Evolutionary conservation across 2,113 vertebrate species (phyloP).

Genomic region (Strix uralensis): DNA sequence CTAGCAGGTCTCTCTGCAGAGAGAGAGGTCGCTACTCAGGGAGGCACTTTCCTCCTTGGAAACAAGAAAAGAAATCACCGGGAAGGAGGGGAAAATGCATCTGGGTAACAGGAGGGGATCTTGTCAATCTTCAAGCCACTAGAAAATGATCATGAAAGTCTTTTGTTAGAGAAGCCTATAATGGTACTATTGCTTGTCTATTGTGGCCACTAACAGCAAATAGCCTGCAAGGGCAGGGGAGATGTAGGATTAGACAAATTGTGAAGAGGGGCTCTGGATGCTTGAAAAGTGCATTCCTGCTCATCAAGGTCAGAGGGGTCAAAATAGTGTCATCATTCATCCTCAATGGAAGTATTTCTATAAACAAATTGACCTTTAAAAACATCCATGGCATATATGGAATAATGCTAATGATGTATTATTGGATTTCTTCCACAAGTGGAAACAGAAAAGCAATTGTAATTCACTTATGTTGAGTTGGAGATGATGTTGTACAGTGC

Average conservation of each 20-base stretch:
- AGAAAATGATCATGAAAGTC: slow-evolving; percentile 76
- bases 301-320: slow-evolving; percentile 52
- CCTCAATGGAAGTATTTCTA: slow-evolving; percentile 23
- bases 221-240: slow-evolving; percentile 55
- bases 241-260: slow-evolving; percentile 66
- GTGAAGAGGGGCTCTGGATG: slow-evolving; percentile 54
- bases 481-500: not conserved
- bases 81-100: slow-evolving; percentile 73
- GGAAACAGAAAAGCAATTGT: slow-evolving; percentile 17
- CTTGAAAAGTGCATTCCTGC: slow-evolving; percentile 64
- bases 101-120: slow-evolving; percentile 78
- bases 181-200: slow-evolving; percentile 73
- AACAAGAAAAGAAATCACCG: slow-evolving; percentile 80
- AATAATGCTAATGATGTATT: slow-evolving; percentile 27
- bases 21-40: slow-evolving; percentile 73
- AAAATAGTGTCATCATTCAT: slow-evolving; percentile 63
- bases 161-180: slow-evolving; percentile 78
- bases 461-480: not conserved
- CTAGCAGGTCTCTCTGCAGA: slow-evolving; percentile 68
- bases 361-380: slow-evolving; percentile 54
- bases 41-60: slow-evolving; percentile 78
- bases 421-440: slow-evolving; percentile 35
- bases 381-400: slow-evolving; percentile 2
- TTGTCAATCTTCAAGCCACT: slow-evolving; percentile 78
- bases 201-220: slow-evolving; percentile 71